Percentiles rank a stretch among this genome's conserved stretches.
These are phyloP conservation scores for Lochmaea capreae DNA, from an alignment of 2,888 invertebrate species.

Conservation along the genomic window DNA sequence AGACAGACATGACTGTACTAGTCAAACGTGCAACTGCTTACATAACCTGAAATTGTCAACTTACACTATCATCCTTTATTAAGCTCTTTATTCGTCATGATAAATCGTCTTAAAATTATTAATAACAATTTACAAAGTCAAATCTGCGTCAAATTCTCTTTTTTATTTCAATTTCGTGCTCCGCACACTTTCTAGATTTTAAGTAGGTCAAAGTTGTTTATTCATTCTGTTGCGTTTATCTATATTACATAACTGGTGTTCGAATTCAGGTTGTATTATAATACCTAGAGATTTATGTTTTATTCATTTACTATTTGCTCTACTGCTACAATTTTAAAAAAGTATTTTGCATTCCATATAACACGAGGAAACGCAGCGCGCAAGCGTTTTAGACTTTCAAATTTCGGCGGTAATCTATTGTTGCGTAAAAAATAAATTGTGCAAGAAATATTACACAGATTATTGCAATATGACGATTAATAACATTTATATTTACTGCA, in stretches of 20 bases:
- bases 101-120: slow-evolving; percentile 28
- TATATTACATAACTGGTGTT: slow-evolving; percentile 54
- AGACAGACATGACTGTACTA: slow-evolving; percentile 77
- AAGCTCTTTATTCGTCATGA: slow-evolving; percentile 4
- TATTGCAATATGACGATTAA: background rate
- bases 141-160: slow-evolving; percentile 17
- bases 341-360: slow-evolving; percentile 17
- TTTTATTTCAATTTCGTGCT: slow-evolving; percentile 36
- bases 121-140: slow-evolving; percentile 24
- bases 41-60: slow-evolving; percentile 61
- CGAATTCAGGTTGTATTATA: slow-evolving; percentile 48
- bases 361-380: slow-evolving; percentile 31
- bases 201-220: slow-evolving; percentile 61
- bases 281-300: slow-evolving; percentile 45
- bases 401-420: slow-evolving; percentile 44
- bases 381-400: slow-evolving; percentile 45
- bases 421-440: slow-evolving; percentile 6
- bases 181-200: slow-evolving; percentile 57
- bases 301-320: slow-evolving; percentile 45
- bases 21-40: slow-evolving; percentile 76
- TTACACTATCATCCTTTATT: slow-evolving; percentile 8
- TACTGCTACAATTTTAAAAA: slow-evolving; percentile 42
- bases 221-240: slow-evolving; percentile 55
- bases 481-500: background rate
- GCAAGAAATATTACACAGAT: background rate